phyloP scores from a whole-genome alignment of 2,797 vertebrate species.

The Crotalus adamanteus region DNA sequence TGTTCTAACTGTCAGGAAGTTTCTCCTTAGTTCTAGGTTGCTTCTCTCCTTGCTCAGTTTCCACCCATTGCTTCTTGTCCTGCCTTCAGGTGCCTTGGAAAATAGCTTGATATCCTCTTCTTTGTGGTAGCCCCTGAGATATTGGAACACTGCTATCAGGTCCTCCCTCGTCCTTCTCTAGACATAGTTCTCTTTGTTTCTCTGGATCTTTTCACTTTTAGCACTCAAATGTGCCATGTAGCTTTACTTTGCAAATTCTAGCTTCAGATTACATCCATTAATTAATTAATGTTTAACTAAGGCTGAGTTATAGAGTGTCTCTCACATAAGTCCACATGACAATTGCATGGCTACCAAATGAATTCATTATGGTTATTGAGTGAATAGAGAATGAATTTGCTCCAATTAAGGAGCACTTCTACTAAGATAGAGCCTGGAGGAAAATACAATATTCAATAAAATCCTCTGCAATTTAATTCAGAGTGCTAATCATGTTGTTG shows the following conservation, averaged over 20 bases:
- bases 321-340: conserved; percentile 38
- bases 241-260: conserved; percentile 33
- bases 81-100: no score
- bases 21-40: no score
- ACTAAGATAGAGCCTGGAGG: conserved; percentile 17
- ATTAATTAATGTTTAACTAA: conserved; percentile 52
- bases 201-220: neutral
- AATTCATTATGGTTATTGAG: conserved; percentile 43
- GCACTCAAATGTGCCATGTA: conserved; percentile 24
- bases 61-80: no score
- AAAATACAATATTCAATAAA: conserved; percentile 34
- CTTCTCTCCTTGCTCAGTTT: no score
- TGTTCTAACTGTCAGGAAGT: no score
- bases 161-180: no score
- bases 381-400: conserved; percentile 46
- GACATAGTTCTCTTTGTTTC: neutral
- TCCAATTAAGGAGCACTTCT: conserved; percentile 33
- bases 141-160: no score
- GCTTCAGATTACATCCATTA: conserved; percentile 4
- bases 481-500: conserved; percentile 23
- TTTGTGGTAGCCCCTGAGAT: no score
- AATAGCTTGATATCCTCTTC: no score
- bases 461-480: conserved; percentile 19
- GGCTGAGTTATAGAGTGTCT: conserved; percentile 32
- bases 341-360: conserved; percentile 44